phyloP scores from a whole-genome alignment of 2,888 invertebrate species.

The Oxycera nigricornis region DNA sequence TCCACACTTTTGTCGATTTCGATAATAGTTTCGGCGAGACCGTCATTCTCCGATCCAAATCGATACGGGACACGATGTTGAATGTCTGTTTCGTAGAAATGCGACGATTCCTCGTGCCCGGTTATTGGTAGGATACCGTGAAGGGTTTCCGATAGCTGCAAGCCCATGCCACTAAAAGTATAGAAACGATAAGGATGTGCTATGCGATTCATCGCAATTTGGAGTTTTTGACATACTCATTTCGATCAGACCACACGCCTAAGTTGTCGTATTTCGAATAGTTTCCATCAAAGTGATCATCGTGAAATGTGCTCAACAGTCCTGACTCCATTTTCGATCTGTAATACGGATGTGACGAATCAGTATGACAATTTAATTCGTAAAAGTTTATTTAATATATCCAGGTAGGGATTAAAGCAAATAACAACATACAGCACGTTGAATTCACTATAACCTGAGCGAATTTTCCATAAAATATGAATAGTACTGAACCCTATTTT shows the following conservation, averaged over 20 bases:
- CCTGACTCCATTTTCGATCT: constrained; percentile 57
- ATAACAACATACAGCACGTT: background rate
- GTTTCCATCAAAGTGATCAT: constrained; percentile 60
- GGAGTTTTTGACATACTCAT: constrained; percentile 58
- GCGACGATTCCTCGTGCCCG: constrained; percentile 51
- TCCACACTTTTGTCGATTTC: constrained; percentile 48
- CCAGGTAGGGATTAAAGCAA: background rate
- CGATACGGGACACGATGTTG: constrained; percentile 22
- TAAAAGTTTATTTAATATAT: background rate
- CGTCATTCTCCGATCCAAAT: constrained; percentile 18
- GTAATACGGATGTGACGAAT: background rate
- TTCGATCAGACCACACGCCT: constrained; percentile 57
- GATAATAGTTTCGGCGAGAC: constrained; percentile 34
- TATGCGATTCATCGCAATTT: background rate
- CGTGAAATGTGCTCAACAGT: constrained; percentile 59
- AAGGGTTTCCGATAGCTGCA: constrained; percentile 59
- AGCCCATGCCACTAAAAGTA: constrained; percentile 50
- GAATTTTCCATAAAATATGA: background rate
- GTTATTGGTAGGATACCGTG: constrained; percentile 59
- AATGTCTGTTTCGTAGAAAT: constrained; percentile 32
- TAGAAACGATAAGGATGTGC: background rate
- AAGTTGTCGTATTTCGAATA: constrained; percentile 56
- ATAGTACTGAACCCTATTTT: background rate
- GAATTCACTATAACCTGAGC: background rate
- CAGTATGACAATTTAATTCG: background rate